Conservation (phyloP, 2,113 vertebrate genomes). For the Dipodomys spectabilis region DNA sequence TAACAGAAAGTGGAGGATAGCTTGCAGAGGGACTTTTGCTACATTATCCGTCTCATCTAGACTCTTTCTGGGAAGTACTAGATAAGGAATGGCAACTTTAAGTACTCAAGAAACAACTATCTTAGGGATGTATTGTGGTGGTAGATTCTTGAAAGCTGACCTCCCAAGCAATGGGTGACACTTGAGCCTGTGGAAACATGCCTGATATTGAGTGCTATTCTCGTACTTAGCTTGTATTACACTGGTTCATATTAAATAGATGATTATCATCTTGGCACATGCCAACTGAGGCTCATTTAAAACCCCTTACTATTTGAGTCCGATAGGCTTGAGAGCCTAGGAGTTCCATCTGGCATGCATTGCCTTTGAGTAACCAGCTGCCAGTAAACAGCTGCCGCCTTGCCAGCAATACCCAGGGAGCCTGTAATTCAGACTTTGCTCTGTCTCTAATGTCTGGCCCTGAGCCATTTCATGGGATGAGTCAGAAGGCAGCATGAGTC, state of each 20-base stretch:
- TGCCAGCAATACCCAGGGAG: not conserved
- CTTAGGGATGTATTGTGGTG: not conserved
- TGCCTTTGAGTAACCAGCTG: slow-evolving; percentile 12
- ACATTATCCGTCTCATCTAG: not conserved
- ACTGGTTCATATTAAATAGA: slow-evolving; percentile 9
- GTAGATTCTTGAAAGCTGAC: not conserved
- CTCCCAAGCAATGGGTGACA: not conserved
- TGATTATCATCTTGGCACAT: not conserved
- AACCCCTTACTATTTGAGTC: slow-evolving; percentile 32
- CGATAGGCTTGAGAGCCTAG: not conserved
- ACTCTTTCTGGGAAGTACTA: not conserved
- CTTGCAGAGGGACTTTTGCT: not conserved
- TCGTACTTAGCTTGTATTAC: not conserved
- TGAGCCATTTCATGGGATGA: not conserved
- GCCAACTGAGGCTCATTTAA: not conserved
- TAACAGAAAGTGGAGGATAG: not conserved
- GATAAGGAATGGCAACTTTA: not conserved
- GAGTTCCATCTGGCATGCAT: not conserved
- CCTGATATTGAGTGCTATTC: not conserved
- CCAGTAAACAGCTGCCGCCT: slow-evolving; percentile 34
- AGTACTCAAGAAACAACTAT: not conserved
- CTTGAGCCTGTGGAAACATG: not conserved
- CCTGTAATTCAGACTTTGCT: not conserved
- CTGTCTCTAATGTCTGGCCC: not conserved
- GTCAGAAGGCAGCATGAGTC: not conserved